Evolutionary conservation across 2,888 invertebrate genomes (phyloP).

Genomic region (Ophion slaviceki): DNA sequence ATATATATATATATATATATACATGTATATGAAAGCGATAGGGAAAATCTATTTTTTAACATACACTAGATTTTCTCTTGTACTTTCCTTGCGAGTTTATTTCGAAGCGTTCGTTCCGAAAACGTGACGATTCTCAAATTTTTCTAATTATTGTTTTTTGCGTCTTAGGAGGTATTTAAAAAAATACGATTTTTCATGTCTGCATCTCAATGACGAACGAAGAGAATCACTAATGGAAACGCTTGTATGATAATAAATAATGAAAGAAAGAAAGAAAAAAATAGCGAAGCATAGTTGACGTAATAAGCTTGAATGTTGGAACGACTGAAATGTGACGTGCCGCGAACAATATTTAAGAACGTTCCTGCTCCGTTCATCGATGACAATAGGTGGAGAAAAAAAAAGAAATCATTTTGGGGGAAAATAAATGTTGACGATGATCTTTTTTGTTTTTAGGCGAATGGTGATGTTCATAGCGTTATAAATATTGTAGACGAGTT

Average conservation of each 20-base stretch:
- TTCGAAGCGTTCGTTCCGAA: neutral
- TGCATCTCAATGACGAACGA: neutral
- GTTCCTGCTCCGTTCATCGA: constrained; percentile 30
- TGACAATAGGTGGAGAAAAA: constrained; percentile 26
- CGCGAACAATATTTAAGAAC: constrained; percentile 7
- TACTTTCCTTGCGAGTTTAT: neutral
- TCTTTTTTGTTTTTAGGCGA: neutral
- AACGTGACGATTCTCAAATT: neutral
- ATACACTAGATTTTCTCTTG: neutral
- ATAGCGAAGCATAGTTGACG: constrained; percentile 20
- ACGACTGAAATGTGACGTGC: neutral
- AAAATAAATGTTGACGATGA: neutral
- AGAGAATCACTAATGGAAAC: constrained; percentile 10
- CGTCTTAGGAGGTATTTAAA: neutral
- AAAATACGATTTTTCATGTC: constrained; percentile 13
- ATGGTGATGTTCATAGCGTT: constrained; percentile 7
- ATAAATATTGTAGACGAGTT: constrained; percentile 30
- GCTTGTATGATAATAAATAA: constrained; percentile 35
- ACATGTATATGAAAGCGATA: neutral
- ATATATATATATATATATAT: no score
- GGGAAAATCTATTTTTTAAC: constrained; percentile 19
- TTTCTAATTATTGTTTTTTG: neutral
- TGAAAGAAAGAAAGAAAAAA: neutral
- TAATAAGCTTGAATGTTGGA: constrained; percentile 15
- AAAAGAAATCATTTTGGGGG: neutral